phyloP scores from a whole-genome alignment of 23 tunicate genomes.

The Trididemnum miniatum region DNA sequence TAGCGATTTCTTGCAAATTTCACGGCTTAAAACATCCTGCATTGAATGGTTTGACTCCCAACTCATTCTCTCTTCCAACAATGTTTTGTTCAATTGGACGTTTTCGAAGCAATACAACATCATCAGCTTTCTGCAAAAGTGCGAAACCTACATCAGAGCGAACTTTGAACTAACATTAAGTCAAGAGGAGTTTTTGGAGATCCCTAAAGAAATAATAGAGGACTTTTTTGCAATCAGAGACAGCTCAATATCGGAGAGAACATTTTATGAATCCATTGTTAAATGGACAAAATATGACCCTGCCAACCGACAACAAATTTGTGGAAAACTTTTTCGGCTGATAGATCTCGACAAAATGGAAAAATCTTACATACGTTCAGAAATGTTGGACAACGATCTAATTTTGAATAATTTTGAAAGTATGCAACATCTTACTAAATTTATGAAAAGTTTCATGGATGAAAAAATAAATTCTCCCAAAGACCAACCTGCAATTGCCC shows the following conservation, averaged over 20 bases:
- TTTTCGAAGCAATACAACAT: not conserved
- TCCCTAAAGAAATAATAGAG: not conserved
- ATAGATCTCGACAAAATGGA: not conserved
- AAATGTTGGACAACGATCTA: not conserved
- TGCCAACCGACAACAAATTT: not conserved
- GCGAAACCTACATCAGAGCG: not conserved
- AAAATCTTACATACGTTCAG: not conserved
- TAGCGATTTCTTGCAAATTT: not conserved
- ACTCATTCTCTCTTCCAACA: not conserved
- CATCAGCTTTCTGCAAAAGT: not conserved
- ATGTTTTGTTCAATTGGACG: not conserved
- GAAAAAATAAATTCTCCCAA: not conserved
- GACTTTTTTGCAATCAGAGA: not conserved
- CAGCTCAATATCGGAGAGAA: not conserved
- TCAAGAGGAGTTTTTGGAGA: not conserved
- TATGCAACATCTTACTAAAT: not conserved
- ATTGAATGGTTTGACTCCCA: not conserved
- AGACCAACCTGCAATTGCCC: not conserved
- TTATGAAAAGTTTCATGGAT: not conserved
- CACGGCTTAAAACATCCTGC: not conserved
- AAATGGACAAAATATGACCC: not conserved
- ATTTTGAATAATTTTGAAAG: not conserved
- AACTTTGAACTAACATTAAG: not conserved
- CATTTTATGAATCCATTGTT: not conserved
- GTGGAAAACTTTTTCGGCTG: not conserved